These are phyloP conservation scores for Drosophila nasuta DNA, from an alignment of 1,140 invertebrate species.

Conservation along the genomic window DNA sequence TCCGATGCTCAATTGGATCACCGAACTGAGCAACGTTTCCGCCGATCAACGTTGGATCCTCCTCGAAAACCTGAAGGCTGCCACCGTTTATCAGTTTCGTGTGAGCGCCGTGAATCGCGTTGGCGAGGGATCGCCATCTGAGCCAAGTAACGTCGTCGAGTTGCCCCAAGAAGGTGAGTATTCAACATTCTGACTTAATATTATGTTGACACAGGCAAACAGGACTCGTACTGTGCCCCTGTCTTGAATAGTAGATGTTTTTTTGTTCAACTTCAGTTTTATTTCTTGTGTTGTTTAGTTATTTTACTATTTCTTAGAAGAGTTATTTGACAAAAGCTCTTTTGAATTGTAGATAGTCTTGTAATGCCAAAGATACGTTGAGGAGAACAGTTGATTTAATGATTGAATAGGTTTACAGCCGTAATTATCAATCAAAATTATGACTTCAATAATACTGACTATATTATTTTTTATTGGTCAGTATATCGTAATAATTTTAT, in stretches of 20 bases:
- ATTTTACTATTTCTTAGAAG: neutral
- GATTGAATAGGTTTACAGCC: neutral
- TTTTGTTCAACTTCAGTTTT: neutral
- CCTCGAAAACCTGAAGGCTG: conserved; percentile 95
- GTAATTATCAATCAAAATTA: too few species aligned
- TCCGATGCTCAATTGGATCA: conserved; percentile 94
- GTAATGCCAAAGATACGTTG: neutral
- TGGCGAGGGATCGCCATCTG: conserved; percentile 95
- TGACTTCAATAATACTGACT: too few species aligned
- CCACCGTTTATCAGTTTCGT: conserved; percentile 97
- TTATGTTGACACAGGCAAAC: neutral
- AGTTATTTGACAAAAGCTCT: neutral
- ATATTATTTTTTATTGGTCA: too few species aligned
- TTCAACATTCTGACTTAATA: neutral
- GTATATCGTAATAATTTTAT: too few species aligned
- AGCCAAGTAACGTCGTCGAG: conserved; percentile 93
- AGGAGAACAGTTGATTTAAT: neutral
- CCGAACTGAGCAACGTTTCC: conserved; percentile 94
- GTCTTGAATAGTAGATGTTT: neutral
- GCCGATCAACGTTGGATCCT: conserved; percentile 91
- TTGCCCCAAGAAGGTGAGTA: conserved; percentile 96
- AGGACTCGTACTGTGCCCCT: neutral
- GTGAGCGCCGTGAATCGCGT: conserved; percentile 98
- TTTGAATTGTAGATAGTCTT: neutral
- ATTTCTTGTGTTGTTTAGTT: neutral